phyloP scores from a whole-genome alignment of 2,113 vertebrate genomes.

The Cyprinodon brontotheroides region DNA sequence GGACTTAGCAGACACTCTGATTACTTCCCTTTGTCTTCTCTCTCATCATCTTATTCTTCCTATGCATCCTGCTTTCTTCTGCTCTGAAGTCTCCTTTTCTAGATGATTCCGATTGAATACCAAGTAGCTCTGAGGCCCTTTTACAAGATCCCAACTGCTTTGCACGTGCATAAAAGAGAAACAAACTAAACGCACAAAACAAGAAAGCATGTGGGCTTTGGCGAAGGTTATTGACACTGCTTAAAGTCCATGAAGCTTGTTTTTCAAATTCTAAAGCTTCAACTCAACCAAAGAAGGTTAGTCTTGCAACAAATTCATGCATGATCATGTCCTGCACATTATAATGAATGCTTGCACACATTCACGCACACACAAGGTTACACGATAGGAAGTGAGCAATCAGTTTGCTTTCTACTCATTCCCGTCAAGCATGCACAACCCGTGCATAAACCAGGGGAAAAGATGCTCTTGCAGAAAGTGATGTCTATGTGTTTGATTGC shows the following conservation, averaged over 20 bases:
- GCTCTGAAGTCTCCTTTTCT: slow-evolving; percentile 52
- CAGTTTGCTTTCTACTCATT: slow-evolving; percentile 39
- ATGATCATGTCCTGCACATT: not conserved
- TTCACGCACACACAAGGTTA: slow-evolving; percentile 19
- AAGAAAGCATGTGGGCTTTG: slow-evolving; percentile 42
- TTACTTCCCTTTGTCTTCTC: slow-evolving; percentile 42
- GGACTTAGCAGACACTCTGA: slow-evolving; percentile 27
- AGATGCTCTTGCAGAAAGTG: slow-evolving; percentile 26
- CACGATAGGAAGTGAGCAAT: slow-evolving; percentile 52
- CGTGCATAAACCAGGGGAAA: slow-evolving; percentile 14
- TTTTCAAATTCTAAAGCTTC: slow-evolving; percentile 25
- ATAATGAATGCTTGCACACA: slow-evolving; percentile 13
- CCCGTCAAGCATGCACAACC: slow-evolving; percentile 52
- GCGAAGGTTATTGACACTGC: slow-evolving; percentile 53
- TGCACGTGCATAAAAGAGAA: slow-evolving; percentile 25
- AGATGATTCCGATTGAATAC: slow-evolving; percentile 73
- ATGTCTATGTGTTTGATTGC: slow-evolving; percentile 33
- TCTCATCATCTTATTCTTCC: slow-evolving; percentile 37
- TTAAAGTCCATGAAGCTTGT: slow-evolving; percentile 36
- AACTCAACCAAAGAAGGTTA: slow-evolving; percentile 43
- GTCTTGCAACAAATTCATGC: slow-evolving; percentile 16
- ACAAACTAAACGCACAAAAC: slow-evolving; percentile 4
- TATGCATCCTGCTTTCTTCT: slow-evolving; percentile 55
- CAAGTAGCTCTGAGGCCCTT: slow-evolving; percentile 75
- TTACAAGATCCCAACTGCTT: slow-evolving; percentile 66